Conservation (phyloP, 2,888 invertebrate genomes). For the Leucozona laternaria region DNA sequence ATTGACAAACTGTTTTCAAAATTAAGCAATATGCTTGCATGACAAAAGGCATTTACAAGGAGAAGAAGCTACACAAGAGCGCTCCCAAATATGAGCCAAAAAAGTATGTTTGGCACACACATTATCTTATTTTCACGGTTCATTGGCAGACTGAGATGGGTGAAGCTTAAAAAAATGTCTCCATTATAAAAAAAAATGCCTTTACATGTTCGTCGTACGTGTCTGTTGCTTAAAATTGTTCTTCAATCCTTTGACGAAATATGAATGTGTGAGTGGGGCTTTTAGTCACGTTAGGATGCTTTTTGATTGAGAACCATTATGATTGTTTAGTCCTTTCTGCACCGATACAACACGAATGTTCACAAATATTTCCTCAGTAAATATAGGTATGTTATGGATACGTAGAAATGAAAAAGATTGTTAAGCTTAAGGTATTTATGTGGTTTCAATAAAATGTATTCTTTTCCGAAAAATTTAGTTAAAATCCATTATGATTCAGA, state of each 20-base stretch:
- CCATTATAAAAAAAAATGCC: slow-evolving; percentile 1
- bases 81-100: background rate
- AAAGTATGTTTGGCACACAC: slow-evolving; percentile 6
- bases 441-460: background rate
- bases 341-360: background rate
- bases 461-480: background rate
- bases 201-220: slow-evolving; percentile 6
- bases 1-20: slow-evolving; percentile 11
- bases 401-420: background rate
- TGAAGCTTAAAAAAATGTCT: background rate
- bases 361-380: background rate
- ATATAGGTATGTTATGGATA: too few relatives aligned
- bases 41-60: slow-evolving; percentile 25
- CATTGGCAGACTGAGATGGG: slow-evolving; percentile 23
- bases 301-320: slow-evolving; percentile 3
- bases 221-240: slow-evolving; percentile 17
- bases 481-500: background rate
- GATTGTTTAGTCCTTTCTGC: background rate
- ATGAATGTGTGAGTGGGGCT: background rate
- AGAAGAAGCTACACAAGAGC: background rate
- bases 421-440: background rate
- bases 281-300: background rate
- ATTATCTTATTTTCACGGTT: slow-evolving; percentile 34
- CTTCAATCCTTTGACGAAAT: slow-evolving; percentile 16
- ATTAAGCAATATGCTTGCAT: slow-evolving; percentile 13